Evolutionary conservation across 2,797 vertebrate species (phyloP), one percentile per base, ranked within the genome.

Genomic region (Diglossa cyanea): DNA sequence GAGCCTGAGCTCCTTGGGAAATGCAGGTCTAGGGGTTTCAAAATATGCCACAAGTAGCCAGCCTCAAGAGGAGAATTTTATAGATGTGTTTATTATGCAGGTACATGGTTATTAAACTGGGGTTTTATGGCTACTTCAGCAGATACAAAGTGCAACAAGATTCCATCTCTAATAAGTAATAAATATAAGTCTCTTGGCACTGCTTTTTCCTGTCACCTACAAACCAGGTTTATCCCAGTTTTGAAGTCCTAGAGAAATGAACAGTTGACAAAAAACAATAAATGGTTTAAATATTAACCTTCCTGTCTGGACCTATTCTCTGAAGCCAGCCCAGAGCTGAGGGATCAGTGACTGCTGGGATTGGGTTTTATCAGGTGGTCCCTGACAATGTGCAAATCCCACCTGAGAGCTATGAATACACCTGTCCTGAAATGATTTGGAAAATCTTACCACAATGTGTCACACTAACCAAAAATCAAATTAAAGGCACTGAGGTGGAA

Each of bases 1-100:
- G 47, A 76, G 37, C 61, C 77, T 35, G 51, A 77, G 45, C 86
- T 92, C 81, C 88, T 73, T 88, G 78, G 89, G 91, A 95, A 94
- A 55, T 72, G 83, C 67, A 85, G 72, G 67, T 51, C 81, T 65
- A 58, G 89, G 42, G 33, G 13, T 18, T 85, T 93, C 72, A 68
- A 83, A 90, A 77, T 39, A 70, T 67, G 76, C 70, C 75, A 60
- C 48, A 66, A 54, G 54, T 62, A 0, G 0, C 89, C 88, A 83
- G 71, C 68, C 87, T 53, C 80, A 68, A 77, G 72, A 51, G 37
- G 28, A 73, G 48, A 11, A 50, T 92, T 88, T 88, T 61, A 68
- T 44, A 62, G 67, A 63, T 77, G 35, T 66, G 33, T 86, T 91
- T 86, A 61, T 95, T 95, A 86, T 30, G 57, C 63, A 70, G 67